Conservation (phyloP, 2,888 invertebrate species). For the Abrostola tripartita region DNA sequence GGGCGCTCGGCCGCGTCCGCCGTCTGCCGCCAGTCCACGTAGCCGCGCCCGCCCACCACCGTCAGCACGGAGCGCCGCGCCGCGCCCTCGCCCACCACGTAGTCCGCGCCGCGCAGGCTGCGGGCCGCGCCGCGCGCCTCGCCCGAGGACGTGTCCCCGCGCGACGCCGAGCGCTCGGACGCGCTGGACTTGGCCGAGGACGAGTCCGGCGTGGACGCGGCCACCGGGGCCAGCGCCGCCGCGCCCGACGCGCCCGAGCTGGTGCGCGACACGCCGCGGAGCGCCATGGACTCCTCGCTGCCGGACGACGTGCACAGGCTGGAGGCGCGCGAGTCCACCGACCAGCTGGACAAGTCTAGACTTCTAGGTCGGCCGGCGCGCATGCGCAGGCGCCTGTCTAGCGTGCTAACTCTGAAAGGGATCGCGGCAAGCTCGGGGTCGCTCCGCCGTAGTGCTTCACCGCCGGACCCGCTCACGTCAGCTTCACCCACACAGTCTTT, state of each 20-base stretch:
- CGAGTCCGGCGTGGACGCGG: slow-evolving; percentile 83
- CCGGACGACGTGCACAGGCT: slow-evolving; percentile 94
- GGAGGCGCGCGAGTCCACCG: slow-evolving; percentile 94
- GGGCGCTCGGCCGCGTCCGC: slow-evolving; percentile 89
- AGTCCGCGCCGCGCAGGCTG: slow-evolving; percentile 81
- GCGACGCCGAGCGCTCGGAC: slow-evolving; percentile 77
- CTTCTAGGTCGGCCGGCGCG: slow-evolving; percentile 94
- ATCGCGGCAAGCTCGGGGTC: slow-evolving; percentile 95
- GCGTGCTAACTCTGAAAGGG: slow-evolving; percentile 93
- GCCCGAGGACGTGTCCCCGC: slow-evolving; percentile 71
- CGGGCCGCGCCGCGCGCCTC: slow-evolving; percentile 74
- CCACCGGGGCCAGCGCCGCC: slow-evolving; percentile 86
- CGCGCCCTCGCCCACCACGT: slow-evolving; percentile 79
- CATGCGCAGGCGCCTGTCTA: slow-evolving; percentile 94
- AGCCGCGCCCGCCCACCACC: slow-evolving; percentile 96
- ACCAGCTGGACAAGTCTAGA: slow-evolving; percentile 95
- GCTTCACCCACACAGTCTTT: slow-evolving; percentile 95
- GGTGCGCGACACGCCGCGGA: slow-evolving; percentile 92
- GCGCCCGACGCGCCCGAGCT: slow-evolving; percentile 92
- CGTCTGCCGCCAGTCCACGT: slow-evolving; percentile 94
- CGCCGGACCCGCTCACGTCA: slow-evolving; percentile 91
- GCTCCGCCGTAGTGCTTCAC: slow-evolving; percentile 93
- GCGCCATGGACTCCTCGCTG: slow-evolving; percentile 94
- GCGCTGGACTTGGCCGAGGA: slow-evolving; percentile 78
- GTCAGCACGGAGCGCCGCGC: slow-evolving; percentile 93